A percentile compares a stretch with the other conserved stretches of the same genome.
Evolutionary conservation across 2,797 vertebrate genomes (phyloP).

Genomic region (Alauda arvensis): DNA sequence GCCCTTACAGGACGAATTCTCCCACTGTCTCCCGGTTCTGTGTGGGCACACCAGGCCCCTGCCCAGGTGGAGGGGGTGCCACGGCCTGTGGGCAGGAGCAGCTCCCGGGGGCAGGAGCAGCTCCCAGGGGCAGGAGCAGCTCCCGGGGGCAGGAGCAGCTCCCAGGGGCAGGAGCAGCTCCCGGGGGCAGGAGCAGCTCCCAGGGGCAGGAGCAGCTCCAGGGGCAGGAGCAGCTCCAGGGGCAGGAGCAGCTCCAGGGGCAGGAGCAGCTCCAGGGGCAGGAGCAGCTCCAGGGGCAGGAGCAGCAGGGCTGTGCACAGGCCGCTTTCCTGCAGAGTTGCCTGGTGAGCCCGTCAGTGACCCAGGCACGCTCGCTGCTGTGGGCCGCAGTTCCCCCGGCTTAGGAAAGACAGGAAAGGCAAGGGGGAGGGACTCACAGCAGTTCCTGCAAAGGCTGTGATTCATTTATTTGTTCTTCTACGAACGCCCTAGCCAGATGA

Average conservation of each 20-base stretch:
- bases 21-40: not conserved
- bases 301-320: not conserved
- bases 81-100: accelerated
- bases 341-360: accelerated
- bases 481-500: not conserved
- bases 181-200: accelerated
- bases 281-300: not conserved
- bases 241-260: accelerated
- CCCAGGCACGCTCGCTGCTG: accelerated
- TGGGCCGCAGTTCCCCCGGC: not conserved
- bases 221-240: accelerated
- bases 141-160: too few species aligned
- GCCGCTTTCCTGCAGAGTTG: not conserved
- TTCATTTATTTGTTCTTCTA: conserved; percentile 22
- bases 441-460: not conserved
- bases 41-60: not conserved
- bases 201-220: not conserved
- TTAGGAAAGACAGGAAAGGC: not conserved
- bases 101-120: not conserved
- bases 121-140: not conserved
- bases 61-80: not conserved
- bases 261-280: accelerated
- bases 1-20: not conserved
- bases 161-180: not conserved
- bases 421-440: not conserved